These are phyloP conservation scores for Acanthacorydalis orientalis DNA, from an alignment of 2,888 invertebrate species.

Conservation along the genomic window DNA sequence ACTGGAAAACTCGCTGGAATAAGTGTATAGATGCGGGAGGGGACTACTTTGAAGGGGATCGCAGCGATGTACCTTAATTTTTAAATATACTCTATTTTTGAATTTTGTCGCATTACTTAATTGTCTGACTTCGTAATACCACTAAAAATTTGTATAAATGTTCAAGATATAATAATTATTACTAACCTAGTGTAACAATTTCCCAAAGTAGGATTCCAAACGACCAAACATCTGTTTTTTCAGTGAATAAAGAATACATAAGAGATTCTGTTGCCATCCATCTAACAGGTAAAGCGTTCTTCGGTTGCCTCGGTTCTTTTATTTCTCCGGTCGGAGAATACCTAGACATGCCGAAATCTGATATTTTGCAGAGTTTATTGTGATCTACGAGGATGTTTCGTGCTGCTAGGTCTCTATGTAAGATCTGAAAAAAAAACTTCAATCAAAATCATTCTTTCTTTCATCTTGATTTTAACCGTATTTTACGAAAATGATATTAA, in stretches of 20 bases:
- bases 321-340: constrained; percentile 27
- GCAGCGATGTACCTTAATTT: no score
- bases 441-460: no score
- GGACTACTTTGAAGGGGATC: no score
- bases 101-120: no score
- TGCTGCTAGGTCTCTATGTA: constrained; percentile 71
- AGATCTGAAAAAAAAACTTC: constrained; percentile 39
- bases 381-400: constrained; percentile 69
- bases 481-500: no score
- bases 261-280: constrained; percentile 83
- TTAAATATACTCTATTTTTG: no score
- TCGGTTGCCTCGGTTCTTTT: constrained; percentile 27
- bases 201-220: constrained; percentile 79
- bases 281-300: constrained; percentile 49
- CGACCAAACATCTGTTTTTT: constrained; percentile 74
- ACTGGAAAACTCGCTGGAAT: no score
- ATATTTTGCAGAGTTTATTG: constrained; percentile 74
- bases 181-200: constrained; percentile 62
- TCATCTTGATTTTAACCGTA: no score
- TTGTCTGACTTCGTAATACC: no score
- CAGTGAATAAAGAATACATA: constrained; percentile 60
- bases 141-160: no score
- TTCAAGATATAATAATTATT: no score
- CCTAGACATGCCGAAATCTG: constrained; percentile 76
- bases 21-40: no score